phyloP scores from a whole-genome alignment of 64 coral and sea anemone genomes.

The Actinia equina region DNA sequence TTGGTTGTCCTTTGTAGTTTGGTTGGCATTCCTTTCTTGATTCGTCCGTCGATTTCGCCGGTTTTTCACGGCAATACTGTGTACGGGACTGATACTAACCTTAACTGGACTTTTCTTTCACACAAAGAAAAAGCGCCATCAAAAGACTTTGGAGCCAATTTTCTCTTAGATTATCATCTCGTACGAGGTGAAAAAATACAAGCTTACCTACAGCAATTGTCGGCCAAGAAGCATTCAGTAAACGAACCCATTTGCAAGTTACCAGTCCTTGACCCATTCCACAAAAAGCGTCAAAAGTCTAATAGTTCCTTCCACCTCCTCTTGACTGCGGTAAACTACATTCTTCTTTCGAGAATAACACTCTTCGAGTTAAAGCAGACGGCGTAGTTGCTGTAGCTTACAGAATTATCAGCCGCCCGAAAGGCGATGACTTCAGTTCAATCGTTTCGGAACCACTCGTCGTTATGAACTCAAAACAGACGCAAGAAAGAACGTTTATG shows the following conservation, averaged over 20 bases:
- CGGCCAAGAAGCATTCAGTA: not conserved
- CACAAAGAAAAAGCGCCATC: too few species aligned
- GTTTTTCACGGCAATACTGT: too few species aligned
- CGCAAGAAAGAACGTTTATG: not conserved
- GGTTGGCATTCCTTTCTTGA: too few species aligned
- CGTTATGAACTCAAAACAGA: not conserved
- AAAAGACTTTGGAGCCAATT: too few species aligned
- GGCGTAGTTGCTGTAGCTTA: conserved; percentile 42
- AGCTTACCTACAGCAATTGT: not conserved
- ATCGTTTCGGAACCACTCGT: not conserved
- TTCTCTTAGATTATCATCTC: too few species aligned
- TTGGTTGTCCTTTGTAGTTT: too few species aligned
- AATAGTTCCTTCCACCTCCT: conserved; percentile 32
- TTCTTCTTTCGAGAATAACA: conserved; percentile 64
- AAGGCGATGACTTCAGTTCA: conserved; percentile 29
- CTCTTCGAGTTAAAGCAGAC: conserved; percentile 29
- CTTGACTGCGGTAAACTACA: conserved; percentile 38
- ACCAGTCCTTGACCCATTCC: conserved; percentile 42
- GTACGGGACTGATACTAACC: too few species aligned
- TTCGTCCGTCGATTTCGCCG: too few species aligned
- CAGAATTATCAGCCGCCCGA: conserved; percentile 23
- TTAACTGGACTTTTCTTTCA: too few species aligned
- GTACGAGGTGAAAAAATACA: too few species aligned
- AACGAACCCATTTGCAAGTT: conserved; percentile 26
- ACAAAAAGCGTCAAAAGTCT: conserved; percentile 21